Base-by-base conservation (phyloP, 2,888 invertebrate genomes). In the Hemithea aestivaria region DNA sequence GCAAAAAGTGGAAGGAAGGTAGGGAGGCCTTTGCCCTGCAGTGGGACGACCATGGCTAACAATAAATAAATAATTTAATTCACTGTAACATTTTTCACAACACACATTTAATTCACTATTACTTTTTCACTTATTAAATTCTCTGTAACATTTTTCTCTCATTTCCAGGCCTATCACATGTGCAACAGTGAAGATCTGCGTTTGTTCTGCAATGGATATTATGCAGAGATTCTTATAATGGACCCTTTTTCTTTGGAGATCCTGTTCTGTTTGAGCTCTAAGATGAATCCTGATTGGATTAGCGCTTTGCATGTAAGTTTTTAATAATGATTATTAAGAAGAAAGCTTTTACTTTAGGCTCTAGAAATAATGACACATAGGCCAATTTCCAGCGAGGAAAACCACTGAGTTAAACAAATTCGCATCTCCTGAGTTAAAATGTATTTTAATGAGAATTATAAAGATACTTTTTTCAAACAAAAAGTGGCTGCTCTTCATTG, bases 221-320 rank as follows among this genome's bases (percentile, higher is more conserved):
- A 99, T 72, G 96, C 98, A 0, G 99, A 99, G 78, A 96, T 99
- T 40, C 89, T 97, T 53, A 93, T 99, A 7, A 96, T 99, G 92
- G 97, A 99, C 77, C 97, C 99, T 0, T 95, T 96, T 66, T 97
- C 96, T 40, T 85, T 99, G 53, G 97, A 98, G 78, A 91, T 97
- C 9, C 81, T 98, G 7, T 97, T 97, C 75, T 92, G 93, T n/a
- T 83, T 99, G 26, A 95, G 96, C 56, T 98, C 98, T 0, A 93
- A 96, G 69, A 96, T 98, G 45, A 97, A 97, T 70, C 98, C 99
- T 0, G 99, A 99, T 67, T 99, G 99, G 99, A 97, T 99, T 62
- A 96, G 96, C 46, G 96, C 99, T 27, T 90, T 98, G 56, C 96
- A 97, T 81, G 95, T 99, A 61, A 85, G 88, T 76, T 26, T n/a